Evolutionary conservation across 2,113 vertebrate species (phyloP).

Genomic region (Triplophysa dalaica): DNA sequence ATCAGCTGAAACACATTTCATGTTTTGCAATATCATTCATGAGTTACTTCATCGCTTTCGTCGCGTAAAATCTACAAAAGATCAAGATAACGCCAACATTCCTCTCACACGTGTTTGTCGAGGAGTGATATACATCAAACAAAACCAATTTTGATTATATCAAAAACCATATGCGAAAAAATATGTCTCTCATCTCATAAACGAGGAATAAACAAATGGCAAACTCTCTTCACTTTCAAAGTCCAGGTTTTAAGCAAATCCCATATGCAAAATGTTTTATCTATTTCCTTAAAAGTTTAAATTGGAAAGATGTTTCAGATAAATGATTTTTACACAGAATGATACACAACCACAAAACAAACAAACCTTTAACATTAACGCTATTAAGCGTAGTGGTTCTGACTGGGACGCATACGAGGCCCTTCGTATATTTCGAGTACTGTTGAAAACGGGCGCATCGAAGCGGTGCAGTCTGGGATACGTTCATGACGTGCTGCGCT

Average conservation of each 20-base stretch:
- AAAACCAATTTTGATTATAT: neutral
- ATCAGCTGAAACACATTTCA: too few species aligned
- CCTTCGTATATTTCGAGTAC: neutral
- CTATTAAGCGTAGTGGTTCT: conserved; percentile 7
- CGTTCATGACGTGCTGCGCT: conserved; percentile 85
- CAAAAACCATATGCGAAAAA: neutral
- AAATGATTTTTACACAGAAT: neutral
- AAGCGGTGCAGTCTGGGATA: conserved; percentile 84
- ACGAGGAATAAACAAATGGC: too few species aligned
- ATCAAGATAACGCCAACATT: neutral
- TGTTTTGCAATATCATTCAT: too few species aligned
- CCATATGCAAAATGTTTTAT: neutral
- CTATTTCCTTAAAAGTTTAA: neutral
- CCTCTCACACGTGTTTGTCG: neutral
- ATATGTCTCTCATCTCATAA: too few species aligned
- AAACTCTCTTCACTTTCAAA: neutral
- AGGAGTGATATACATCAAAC: neutral
- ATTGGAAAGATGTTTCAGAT: too few species aligned
- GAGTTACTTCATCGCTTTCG: too few species aligned
- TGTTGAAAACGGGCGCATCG: conserved; percentile 29
- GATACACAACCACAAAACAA: too few species aligned
- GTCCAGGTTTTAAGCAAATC: neutral
- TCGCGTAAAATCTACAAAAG: neutral
- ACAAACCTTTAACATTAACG: conserved; percentile 25
- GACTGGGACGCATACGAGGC: neutral